Conservation (phyloP, 2,888 invertebrate species). For the Autographa pulchrina region DNA sequence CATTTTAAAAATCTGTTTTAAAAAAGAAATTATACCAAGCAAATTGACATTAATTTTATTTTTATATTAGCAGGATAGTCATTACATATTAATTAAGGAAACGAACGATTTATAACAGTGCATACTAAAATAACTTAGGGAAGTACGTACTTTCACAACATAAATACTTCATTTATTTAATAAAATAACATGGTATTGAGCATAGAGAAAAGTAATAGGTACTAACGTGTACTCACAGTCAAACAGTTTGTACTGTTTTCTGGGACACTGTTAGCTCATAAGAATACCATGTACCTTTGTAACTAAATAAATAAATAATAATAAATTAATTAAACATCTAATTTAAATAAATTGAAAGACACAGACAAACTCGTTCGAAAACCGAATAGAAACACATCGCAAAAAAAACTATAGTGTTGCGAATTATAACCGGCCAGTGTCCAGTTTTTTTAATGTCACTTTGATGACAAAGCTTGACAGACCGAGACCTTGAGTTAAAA, state of each 20-base stretch:
- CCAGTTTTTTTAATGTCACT: conserved; percentile 16
- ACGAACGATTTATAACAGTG: background rate
- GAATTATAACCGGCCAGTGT: conserved; percentile 15
- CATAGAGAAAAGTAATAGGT: no score
- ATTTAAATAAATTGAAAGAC: background rate
- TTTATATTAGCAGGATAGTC: background rate
- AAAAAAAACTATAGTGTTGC: background rate
- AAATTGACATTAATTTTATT: background rate
- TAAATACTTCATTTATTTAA: no score
- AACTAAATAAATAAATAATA: no score
- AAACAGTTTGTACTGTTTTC: no score
- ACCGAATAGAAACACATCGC: background rate
- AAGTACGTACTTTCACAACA: no score
- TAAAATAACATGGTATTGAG: no score
- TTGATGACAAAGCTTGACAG: conserved; percentile 32
- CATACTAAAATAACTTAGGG: background rate
- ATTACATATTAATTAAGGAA: conserved; percentile 1
- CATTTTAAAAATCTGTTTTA: no score
- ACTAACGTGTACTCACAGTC: no score
- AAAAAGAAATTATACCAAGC: no score
- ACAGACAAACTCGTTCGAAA: background rate
- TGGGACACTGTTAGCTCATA: no score
- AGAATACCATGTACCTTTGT: no score
- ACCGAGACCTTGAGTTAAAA: conserved; percentile 66
- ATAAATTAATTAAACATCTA: no score